Conservation (phyloP, 2,888 invertebrate species). For the Synanthedon andrenaeformis region DNA sequence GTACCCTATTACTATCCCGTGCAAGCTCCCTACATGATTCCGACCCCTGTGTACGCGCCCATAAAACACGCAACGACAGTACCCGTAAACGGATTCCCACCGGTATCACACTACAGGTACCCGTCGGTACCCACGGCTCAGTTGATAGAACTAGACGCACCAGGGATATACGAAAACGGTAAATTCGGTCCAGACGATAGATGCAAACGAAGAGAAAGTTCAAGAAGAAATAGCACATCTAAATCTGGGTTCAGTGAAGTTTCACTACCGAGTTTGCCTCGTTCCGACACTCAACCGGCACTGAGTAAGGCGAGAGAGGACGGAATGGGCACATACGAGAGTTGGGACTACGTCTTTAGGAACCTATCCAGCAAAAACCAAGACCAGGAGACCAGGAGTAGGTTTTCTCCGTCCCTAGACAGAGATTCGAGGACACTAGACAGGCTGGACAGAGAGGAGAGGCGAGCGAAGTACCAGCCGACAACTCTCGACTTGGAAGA, state of each 20-base stretch:
- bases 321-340: conserved; percentile 76
- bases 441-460: conserved; percentile 51
- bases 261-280: conserved; percentile 49
- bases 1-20: conserved; percentile 60
- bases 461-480: conserved; percentile 57
- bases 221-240: conserved; percentile 46
- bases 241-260: conserved; percentile 55
- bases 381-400: conserved; percentile 73
- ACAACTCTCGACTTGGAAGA: conserved; percentile 69
- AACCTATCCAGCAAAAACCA: conserved; percentile 82
- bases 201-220: conserved; percentile 31
- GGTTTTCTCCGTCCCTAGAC: conserved; percentile 68
- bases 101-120: conserved; percentile 46
- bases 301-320: conserved; percentile 72
- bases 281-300: conserved; percentile 60
- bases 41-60: conserved; percentile 51
- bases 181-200: conserved; percentile 38
- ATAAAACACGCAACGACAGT: conserved; percentile 58
- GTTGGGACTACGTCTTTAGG: conserved; percentile 85
- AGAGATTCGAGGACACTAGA: conserved; percentile 58
- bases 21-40: conserved; percentile 58
- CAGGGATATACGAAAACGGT: conserved; percentile 51
- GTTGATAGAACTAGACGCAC: conserved; percentile 74
- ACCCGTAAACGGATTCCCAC: conserved; percentile 60
- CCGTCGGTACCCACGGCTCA: conserved; percentile 75